Evolutionary conservation across 1,140 invertebrate genomes (phyloP).

Genomic region (Nebria ingens): DNA sequence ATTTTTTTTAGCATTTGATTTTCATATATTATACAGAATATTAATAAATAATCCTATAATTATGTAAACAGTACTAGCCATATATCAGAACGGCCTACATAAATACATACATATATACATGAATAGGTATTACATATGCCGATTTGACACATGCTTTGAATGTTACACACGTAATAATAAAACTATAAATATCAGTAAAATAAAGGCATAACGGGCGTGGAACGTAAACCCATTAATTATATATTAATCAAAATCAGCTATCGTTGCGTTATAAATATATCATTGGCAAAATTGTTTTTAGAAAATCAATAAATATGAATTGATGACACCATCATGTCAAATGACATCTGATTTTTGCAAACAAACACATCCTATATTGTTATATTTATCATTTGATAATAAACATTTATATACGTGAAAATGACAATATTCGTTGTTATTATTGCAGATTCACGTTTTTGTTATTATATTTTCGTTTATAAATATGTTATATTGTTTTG

Average conservation of each 20-base stretch:
- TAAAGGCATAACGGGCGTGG: background rate
- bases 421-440: too few relatives aligned
- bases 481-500: too few relatives aligned
- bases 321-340: background rate
- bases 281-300: background rate
- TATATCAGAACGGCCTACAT: too few relatives aligned
- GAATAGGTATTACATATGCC: background rate
- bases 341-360: background rate
- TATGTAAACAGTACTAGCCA: too few relatives aligned
- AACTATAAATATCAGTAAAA: background rate
- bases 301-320: background rate
- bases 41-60: too few relatives aligned
- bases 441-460: too few relatives aligned
- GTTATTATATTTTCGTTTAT: too few relatives aligned
- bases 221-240: background rate
- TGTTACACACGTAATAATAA: background rate
- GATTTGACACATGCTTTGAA: background rate
- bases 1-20: too few relatives aligned
- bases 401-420: too few relatives aligned
- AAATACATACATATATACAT: background rate
- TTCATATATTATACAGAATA: too few relatives aligned
- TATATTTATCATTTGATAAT: too few relatives aligned
- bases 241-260: background rate
- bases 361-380: too few relatives aligned
- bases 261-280: background rate